phyloP scores from a whole-genome alignment of 30 jellyfish, hydroid and myxozoan genomes.

The Turritopsis rubra region DNA sequence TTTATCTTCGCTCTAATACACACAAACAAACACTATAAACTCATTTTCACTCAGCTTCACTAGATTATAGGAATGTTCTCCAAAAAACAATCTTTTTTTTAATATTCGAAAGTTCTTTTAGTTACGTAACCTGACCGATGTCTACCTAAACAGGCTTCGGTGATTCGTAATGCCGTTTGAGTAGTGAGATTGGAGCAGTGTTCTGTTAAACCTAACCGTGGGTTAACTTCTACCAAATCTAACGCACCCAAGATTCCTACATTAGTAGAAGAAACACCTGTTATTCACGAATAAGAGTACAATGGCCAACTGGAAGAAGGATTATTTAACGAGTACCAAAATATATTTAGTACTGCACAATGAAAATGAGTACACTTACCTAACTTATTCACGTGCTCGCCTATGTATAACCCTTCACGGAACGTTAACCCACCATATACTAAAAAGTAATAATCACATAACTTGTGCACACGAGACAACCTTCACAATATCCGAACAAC shows the following conservation, averaged over 20 bases:
- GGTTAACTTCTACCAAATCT: constrained; percentile 40
- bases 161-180: constrained; percentile 35
- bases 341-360: too few relatives aligned
- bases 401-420: constrained; percentile 33
- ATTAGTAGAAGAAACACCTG: neutral
- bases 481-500: neutral
- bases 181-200: constrained; percentile 4
- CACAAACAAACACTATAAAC: too few relatives aligned
- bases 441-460: too few relatives aligned
- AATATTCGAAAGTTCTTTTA: constrained; percentile 19
- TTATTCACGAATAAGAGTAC: too few relatives aligned
- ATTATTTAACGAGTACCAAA: neutral
- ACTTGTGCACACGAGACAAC: too few relatives aligned
- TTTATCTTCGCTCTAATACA: too few relatives aligned
- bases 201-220: neutral
- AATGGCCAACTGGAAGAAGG: too few relatives aligned
- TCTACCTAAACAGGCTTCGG: constrained; percentile 40
- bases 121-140: constrained; percentile 43
- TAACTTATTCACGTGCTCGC: constrained; percentile 27
- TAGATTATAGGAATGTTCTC: too few relatives aligned
- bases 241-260: constrained; percentile 39
- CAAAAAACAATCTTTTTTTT: too few relatives aligned
- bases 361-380: constrained; percentile 14
- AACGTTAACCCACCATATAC: constrained; percentile 27
- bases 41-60: too few relatives aligned